Base-by-base conservation (phyloP, 1,140 invertebrate genomes). In the Heliconius hewitsoni region DNA sequence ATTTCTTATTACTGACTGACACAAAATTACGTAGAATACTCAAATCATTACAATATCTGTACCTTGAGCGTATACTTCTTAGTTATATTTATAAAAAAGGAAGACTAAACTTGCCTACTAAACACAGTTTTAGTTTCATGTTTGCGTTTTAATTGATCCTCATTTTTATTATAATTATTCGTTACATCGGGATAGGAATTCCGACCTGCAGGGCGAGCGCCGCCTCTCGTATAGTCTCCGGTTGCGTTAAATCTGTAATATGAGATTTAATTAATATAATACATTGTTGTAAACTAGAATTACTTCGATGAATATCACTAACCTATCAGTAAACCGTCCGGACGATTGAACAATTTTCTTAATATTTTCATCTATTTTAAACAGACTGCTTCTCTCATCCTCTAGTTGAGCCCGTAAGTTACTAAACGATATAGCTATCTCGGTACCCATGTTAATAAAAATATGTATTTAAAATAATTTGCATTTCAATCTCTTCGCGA, bases 121-220 rank as follows among this genome's bases (percentile, higher is more conserved):
- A 94, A 95, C 19, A 95, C 94, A 19, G 94, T 95, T 88, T 95
- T 95, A 9, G 94, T 94, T 84, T 95, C 94, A 84, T 93, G 89
- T 87, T 94, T 94, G 74, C 93, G 86, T 86, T 94, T 94, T 46
- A 85, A 89, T 46, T 86, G 85, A n/a, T 94, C 91, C 27, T 92
- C 90, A 83, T 88, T 90, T 86, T 93, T 93, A 70, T 88, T 88
- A 16, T 66, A 66, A 82, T 87, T 90, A 82, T 90, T 90, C 57
- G 79, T 73, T 30, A 77, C 55, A 39, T 95, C 94, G 70, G 87
- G 86, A 80, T 87, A 91, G 27, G 89, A 87, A 83, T 91, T 92
- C 8, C 89, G 81, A 71, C 85, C 85, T 9, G 87, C 88, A 77
- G 87, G 73, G 27, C 91, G 84, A 42, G 86, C 80, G 16, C 87